Evolutionary conservation across 2,888 invertebrate genomes (phyloP), one percentile per base, ranked within the genome.

Genomic region (Ectropis crepuscularia): DNA sequence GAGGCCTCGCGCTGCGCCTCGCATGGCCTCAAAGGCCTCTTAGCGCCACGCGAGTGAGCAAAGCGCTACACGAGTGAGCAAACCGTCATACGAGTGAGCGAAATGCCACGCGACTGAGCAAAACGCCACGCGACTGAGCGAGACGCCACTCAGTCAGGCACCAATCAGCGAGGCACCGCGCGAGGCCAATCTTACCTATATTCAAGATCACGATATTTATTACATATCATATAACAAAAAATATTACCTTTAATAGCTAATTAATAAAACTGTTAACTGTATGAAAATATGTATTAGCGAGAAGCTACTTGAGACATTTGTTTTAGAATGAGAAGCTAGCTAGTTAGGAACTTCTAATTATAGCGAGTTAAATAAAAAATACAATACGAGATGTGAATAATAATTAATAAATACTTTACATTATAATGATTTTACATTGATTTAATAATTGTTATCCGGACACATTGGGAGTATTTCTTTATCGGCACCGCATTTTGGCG

Each of bases 341-440:
- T 90, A 89, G 89, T 89, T 92, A 92, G 92, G 92, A 92, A 92
- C 92, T 92, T 90, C 90, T 83, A 88, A 87, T 85, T 88, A 88
- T 87, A 88, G 86, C 82, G 82, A 80, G 87, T 88, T 90, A 90
- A 90, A 90, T 90, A 90, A 86, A 83, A 82, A 82, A 53, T 57
- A 62, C 75, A 75, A 86, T 85, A 85, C 75, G 79, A 81, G 74
- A 81, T 83, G 82, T 84, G 84, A 85, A 87, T 85, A 85, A 87
- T 85, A 75, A 80, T 85, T 83, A 90, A 90, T 90, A 90, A 91
- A 90, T 90, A 90, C 88, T 89, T 88, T 88, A 88, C 88, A 90
- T 51, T 51, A 51, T 83, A 83, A 84, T 80, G 83, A 84, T 85
- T 86, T 82, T 79, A 86, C 86, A 88, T 83, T 79, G 83, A 70